Evolutionary conservation across 30 jellyfish, hydroid and myxozoan species (phyloP).

Genomic region (Aurelia sp.): DNA sequence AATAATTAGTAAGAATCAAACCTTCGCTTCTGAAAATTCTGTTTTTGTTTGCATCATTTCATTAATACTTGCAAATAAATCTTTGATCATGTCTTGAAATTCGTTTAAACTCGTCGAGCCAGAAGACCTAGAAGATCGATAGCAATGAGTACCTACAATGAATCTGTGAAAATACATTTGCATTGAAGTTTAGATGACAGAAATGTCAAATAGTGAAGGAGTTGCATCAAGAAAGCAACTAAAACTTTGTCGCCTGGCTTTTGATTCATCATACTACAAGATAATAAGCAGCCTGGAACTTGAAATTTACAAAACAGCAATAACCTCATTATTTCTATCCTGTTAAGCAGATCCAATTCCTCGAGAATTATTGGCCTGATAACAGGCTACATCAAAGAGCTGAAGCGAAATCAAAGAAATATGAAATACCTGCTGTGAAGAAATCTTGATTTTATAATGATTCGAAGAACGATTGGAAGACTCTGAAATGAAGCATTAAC

Average conservation of each 20-base stretch:
- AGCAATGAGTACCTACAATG: too few species aligned
- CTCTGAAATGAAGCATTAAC: slow-evolving; percentile 53
- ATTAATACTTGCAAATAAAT: slow-evolving; percentile 46
- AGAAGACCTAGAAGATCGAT: slow-evolving; percentile 49
- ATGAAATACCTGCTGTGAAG: slow-evolving; percentile 80
- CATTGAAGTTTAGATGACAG: too few species aligned
- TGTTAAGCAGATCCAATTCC: too few species aligned
- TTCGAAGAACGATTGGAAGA: slow-evolving; percentile 53
- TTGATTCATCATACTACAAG: too few species aligned
- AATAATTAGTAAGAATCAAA: not conserved
- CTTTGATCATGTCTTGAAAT: slow-evolving; percentile 63
- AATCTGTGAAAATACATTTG: too few species aligned
- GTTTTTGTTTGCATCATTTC: slow-evolving; percentile 59
- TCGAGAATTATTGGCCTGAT: too few species aligned
- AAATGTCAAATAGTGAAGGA: too few species aligned
- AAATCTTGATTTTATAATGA: slow-evolving; percentile 69
- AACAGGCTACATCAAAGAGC: not conserved
- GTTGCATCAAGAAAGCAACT: too few species aligned
- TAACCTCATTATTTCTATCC: too few species aligned
- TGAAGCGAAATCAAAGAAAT: not conserved
- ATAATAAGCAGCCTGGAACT: too few species aligned
- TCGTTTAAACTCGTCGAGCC: slow-evolving; percentile 46
- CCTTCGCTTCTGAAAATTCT: slow-evolving; percentile 67
- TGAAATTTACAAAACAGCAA: too few species aligned
- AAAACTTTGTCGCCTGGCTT: too few species aligned